These are phyloP conservation scores for Bos javanicus DNA, from an alignment of 2,113 vertebrate genomes.

Conservation along the genomic window DNA sequence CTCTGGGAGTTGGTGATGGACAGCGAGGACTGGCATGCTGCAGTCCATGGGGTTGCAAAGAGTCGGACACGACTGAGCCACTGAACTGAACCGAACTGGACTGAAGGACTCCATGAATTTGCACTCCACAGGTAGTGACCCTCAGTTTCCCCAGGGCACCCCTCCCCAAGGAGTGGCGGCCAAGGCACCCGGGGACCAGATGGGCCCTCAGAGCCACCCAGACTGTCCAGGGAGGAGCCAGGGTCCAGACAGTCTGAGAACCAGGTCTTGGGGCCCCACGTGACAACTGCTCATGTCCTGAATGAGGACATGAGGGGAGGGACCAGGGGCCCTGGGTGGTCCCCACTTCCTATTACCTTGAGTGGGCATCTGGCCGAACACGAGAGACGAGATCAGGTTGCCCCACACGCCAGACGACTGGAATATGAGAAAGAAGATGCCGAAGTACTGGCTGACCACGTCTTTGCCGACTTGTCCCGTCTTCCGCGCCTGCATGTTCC, in stretches of 20 bases:
- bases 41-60: neutral
- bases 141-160: accelerated
- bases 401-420: conserved; percentile 95
- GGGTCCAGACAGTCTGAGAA: neutral
- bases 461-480: conserved; percentile 82
- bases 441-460: conserved; percentile 93
- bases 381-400: conserved; percentile 95
- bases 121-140: accelerated
- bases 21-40: accelerated
- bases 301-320: accelerated
- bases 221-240: neutral
- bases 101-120: neutral
- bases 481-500: conserved; percentile 80
- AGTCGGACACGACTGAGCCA: accelerated
- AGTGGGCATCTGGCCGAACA: conserved; percentile 84
- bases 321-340: accelerated
- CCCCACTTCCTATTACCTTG: conserved; percentile 78
- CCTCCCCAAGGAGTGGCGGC: accelerated
- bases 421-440: conserved; percentile 95
- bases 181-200: neutral
- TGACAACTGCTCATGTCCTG: accelerated
- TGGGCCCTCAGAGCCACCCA: accelerated
- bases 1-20: neutral
- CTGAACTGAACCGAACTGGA: neutral
- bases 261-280: accelerated